Evolutionary conservation across 2,888 invertebrate species (phyloP), one percentile per base, ranked within the genome.

Genomic region (Melanargia galathea): DNA sequence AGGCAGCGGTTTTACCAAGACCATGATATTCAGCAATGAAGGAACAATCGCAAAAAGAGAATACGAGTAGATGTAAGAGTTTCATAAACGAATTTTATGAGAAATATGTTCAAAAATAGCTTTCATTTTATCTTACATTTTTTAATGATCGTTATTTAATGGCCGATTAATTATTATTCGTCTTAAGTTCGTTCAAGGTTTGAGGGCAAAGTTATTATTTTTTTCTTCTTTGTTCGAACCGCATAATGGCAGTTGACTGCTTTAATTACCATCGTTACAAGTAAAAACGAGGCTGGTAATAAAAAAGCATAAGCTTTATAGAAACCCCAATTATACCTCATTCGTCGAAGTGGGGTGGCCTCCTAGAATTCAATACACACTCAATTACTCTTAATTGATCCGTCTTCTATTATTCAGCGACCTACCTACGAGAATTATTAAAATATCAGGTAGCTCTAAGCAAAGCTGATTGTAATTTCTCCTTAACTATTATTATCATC

Each of bases 181-280:
- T 33, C 13, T 51, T 51, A 6, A 26, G 30, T 10, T 16, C 18
- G 16, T 11, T 16, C 30, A 51, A 51, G 18, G 18, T 33, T 26
- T 51, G 18, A 51, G 51, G 51, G 5, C 33, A n/a, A 33, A 33
- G 45, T 46, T 46, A 13, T 46, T 22, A 22, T 22, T 5, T 16
- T 51, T 30, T 33, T 51, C 26, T 51, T 26, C 33, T 33, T 33
- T 51, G 18, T 51, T 51, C 16, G 52, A 35, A 20, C 35, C 20
- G 13, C 4, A 35, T 20, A 35, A 35, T 20, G 35, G 33, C 35
- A 20, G 20, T 20, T 52, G 33, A 52, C 35, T 52, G 35, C 6
- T 33, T n/a, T 52, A 52, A 52, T 52, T 52, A 35, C 13, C 52
- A 20, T 52, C 20, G 35, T 52, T 52, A 52, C 20, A 33, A 26